Conservation (phyloP, 1,140 invertebrate genomes). For the Brachionus asplanchnoidis region DNA sequence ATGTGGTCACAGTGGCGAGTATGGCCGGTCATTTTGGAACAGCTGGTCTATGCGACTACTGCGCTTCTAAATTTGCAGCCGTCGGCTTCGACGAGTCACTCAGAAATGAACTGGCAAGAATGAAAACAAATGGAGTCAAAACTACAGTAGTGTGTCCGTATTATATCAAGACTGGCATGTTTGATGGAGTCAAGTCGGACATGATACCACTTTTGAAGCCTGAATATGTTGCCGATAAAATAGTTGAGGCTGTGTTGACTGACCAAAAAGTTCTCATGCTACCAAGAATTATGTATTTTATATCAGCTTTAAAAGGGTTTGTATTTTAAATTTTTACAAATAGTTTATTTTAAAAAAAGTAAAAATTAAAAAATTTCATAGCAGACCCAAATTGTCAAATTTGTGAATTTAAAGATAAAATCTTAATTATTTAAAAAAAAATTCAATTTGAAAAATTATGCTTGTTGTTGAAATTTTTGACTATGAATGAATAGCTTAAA, state of each 20-base stretch:
- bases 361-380: constrained; percentile 37
- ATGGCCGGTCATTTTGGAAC: constrained; percentile 68
- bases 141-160: constrained; percentile 87
- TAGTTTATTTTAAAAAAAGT: background rate
- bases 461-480: no score
- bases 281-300: constrained; percentile 66
- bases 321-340: background rate
- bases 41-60: constrained; percentile 82
- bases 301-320: constrained; percentile 59
- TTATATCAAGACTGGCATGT: constrained; percentile 92
- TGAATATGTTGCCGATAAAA: constrained; percentile 76
- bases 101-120: constrained; percentile 47
- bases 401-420: no score
- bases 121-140: constrained; percentile 64
- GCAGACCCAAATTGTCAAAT: background rate
- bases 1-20: constrained; percentile 89
- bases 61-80: constrained; percentile 85
- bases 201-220: constrained; percentile 72
- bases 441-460: background rate
- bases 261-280: constrained; percentile 73
- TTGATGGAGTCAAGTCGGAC: constrained; percentile 71
- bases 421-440: background rate
- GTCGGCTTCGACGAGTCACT: constrained; percentile 77
- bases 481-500: background rate
- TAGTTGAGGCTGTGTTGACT: constrained; percentile 73